Evolutionary conservation across 2,113 vertebrate species (phyloP).

Genomic region (Vidua macroura): DNA sequence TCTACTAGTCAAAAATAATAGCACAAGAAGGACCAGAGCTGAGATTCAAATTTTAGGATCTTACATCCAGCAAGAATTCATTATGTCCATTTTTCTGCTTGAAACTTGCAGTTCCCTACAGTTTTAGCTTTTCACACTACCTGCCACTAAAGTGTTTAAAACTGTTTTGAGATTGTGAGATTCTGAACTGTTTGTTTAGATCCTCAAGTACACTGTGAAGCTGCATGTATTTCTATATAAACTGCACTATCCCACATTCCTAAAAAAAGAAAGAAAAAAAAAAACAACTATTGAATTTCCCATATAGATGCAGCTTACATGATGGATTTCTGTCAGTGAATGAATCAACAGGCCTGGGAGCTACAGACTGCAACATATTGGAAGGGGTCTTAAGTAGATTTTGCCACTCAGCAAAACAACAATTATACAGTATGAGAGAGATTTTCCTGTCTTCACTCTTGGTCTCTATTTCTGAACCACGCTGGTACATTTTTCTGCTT

Average conservation of each 20-base stretch:
- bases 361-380: not conserved
- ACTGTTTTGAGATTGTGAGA: not conserved
- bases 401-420: not conserved
- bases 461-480: not conserved
- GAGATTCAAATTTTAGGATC: not conserved
- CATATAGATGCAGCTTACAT: not conserved
- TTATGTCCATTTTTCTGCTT: not conserved
- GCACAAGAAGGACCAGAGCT: not conserved
- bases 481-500: not conserved
- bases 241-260: not conserved
- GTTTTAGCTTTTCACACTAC: not conserved
- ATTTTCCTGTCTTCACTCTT: slow-evolving; percentile 23
- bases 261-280: not conserved
- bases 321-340: not conserved
- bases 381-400: slow-evolving; percentile 18
- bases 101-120: not conserved
- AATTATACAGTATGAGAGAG: slow-evolving; percentile 18
- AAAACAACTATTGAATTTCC: not conserved
- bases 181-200: not conserved
- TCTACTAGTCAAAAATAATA: not conserved
- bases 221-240: not conserved
- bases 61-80: not conserved
- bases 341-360: not conserved
- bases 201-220: not conserved
- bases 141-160: not conserved